phyloP scores from a whole-genome alignment of 2,113 vertebrate genomes.

The Hyperoodon ampullatus region DNA sequence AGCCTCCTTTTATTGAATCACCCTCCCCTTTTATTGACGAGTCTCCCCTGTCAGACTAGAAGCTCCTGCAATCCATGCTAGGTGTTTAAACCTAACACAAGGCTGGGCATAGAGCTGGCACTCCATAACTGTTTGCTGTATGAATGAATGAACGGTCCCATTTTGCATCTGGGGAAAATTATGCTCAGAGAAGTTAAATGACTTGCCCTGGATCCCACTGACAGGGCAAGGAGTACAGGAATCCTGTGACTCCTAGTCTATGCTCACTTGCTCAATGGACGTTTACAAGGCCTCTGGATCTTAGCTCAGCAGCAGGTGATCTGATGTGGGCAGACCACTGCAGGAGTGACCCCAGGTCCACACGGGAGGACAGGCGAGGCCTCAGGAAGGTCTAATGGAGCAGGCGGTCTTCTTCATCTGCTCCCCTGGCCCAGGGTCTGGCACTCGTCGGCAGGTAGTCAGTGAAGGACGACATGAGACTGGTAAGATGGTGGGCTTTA shows the following conservation, averaged over 20 bases:
- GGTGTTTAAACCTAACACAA: background rate
- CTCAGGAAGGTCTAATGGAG: background rate
- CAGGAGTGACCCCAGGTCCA: background rate
- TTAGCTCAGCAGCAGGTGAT: background rate
- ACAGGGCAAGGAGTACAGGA: background rate
- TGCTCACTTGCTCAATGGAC: background rate
- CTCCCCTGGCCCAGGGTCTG: background rate
- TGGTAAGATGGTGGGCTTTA: background rate
- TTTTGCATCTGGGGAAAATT: background rate
- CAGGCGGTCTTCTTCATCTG: background rate
- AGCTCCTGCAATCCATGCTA: background rate
- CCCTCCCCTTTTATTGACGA: too few species aligned
- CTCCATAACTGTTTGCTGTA: background rate
- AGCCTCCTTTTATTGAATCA: background rate
- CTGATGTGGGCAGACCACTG: fast-evolving
- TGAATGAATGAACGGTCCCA: background rate
- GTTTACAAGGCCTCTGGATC: background rate
- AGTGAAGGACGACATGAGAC: background rate
- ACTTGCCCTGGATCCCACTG: background rate
- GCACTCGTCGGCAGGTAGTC: background rate
- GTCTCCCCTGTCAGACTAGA: background rate
- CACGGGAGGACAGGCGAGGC: background rate
- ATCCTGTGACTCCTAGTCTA: background rate
- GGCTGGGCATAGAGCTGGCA: background rate
- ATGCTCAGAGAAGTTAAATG: background rate